These are phyloP conservation scores for Hemibagrus wyckioides DNA, from an alignment of 2,113 vertebrate species.

Conservation along the genomic window DNA sequence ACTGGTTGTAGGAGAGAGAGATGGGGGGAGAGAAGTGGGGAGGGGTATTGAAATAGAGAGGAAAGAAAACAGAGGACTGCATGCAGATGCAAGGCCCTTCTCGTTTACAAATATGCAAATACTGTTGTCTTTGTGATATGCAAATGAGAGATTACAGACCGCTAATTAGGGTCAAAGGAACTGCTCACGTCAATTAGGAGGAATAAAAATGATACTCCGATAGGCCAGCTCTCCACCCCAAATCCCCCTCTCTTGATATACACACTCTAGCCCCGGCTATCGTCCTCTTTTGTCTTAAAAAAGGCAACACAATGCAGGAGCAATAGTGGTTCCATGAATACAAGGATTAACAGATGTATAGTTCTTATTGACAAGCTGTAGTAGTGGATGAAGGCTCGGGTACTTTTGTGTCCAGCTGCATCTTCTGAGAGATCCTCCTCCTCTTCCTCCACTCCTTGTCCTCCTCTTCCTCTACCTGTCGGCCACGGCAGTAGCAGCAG, in stretches of 20 bases:
- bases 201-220: conserved; percentile 70
- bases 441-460: not conserved
- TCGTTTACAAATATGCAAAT: conserved; percentile 94
- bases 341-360: conserved; percentile 52
- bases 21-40: conserved; percentile 41
- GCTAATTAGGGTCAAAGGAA: conserved; percentile 95
- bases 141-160: conserved; percentile 88
- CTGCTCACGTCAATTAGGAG: conserved; percentile 86
- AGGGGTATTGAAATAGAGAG: conserved; percentile 65
- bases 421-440: conserved; percentile 30
- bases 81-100: conserved; percentile 78
- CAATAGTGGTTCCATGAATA: conserved; percentile 64
- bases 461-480: conserved; percentile 39
- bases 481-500: conserved; percentile 43
- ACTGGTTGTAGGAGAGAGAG: conserved; percentile 57
- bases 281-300: conserved; percentile 72
- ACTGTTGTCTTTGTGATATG: conserved; percentile 87
- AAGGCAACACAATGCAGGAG: conserved; percentile 70
- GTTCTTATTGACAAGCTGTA: conserved; percentile 53
- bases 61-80: conserved; percentile 72
- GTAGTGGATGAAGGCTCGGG: conserved; percentile 26
- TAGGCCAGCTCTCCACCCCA: conserved; percentile 52
- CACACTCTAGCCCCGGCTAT: conserved; percentile 67
- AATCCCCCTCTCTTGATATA: conserved; percentile 44
- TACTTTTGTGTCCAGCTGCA: conserved; percentile 41